Percentiles rank a stretch among this genome's conserved stretches.
Conservation (phyloP, 2,113 vertebrate species). For the Corythoichthys intestinalis region DNA sequence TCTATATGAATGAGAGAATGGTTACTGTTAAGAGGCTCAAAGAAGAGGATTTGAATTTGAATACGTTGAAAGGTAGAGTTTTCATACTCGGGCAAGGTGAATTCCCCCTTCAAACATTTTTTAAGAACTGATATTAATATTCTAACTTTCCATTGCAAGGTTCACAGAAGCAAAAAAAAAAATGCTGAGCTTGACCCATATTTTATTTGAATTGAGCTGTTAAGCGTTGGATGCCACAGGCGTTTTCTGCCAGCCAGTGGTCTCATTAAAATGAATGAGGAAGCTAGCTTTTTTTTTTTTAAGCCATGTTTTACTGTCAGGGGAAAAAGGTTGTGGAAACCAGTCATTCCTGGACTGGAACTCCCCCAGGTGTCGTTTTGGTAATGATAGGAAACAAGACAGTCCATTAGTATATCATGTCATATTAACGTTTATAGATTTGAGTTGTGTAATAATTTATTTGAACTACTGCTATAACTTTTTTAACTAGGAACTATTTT, state of each 20-base stretch:
- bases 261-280: slow-evolving; percentile 37
- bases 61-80: too few species aligned
- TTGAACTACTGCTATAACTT: too few species aligned
- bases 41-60: too few species aligned
- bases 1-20: too few species aligned
- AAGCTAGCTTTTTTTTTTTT: slow-evolving; percentile 6
- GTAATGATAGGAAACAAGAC: slow-evolving; percentile 18
- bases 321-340: slow-evolving; percentile 36
- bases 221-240: not conserved
- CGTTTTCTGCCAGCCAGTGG: not conserved
- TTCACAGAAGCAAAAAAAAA: slow-evolving; percentile 2
- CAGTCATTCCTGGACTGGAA: slow-evolving; percentile 25
- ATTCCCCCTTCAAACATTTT: too few species aligned
- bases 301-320: slow-evolving; percentile 9
- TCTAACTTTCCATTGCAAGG: not conserved
- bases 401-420: not conserved
- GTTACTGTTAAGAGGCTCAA: too few species aligned
- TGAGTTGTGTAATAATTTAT: not conserved
- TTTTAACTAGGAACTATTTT: too few species aligned
- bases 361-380: slow-evolving; percentile 36
- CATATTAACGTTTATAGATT: not conserved
- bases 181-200: slow-evolving; percentile 1
- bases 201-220: slow-evolving; percentile 1
- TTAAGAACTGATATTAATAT: not conserved
- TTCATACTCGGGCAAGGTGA: not conserved